phyloP scores from a whole-genome alignment of 2,888 invertebrate species.

The Agonopterix alstromeriana region DNA sequence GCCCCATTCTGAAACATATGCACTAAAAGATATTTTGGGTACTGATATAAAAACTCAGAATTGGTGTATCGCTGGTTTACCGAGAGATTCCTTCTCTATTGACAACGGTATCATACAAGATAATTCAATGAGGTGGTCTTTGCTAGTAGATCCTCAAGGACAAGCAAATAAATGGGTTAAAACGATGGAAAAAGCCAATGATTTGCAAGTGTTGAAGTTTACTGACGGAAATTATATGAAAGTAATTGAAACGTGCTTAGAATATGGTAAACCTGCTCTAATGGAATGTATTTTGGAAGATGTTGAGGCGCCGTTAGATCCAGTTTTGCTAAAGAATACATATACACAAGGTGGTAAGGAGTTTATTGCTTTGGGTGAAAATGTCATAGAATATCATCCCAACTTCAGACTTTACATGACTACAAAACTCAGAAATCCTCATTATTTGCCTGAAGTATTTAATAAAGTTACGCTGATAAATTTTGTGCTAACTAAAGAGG shows the following conservation, averaged over 20 bases:
- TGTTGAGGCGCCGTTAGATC: constrained; percentile 86
- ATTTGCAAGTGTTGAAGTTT: constrained; percentile 83
- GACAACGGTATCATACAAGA: constrained; percentile 92
- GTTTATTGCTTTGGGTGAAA: constrained; percentile 87
- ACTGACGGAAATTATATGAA: constrained; percentile 86
- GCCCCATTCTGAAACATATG: constrained; percentile 85
- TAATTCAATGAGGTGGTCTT: constrained; percentile 85
- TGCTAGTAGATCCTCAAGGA: constrained; percentile 90
- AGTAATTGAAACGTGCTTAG: constrained; percentile 83
- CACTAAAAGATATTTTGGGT: constrained; percentile 85
- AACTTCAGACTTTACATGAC: constrained; percentile 89
- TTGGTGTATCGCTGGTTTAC: constrained; percentile 89
- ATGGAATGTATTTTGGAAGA: constrained; percentile 88
- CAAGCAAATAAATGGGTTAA: constrained; percentile 93
- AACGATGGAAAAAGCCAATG: constrained; percentile 85
- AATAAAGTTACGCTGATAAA: constrained; percentile 90
- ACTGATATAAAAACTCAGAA: constrained; percentile 91
- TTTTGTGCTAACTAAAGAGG: constrained; percentile 88
- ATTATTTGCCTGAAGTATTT: constrained; percentile 89
- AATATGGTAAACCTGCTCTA: constrained; percentile 85
- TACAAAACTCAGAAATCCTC: constrained; percentile 89
- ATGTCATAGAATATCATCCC: constrained; percentile 84
- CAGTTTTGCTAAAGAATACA: constrained; percentile 84
- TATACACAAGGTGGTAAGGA: constrained; percentile 85
- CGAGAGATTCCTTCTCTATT: constrained; percentile 87